Conservation (phyloP, 1,140 invertebrate genomes). For the Eubasilissa regina region DNA sequence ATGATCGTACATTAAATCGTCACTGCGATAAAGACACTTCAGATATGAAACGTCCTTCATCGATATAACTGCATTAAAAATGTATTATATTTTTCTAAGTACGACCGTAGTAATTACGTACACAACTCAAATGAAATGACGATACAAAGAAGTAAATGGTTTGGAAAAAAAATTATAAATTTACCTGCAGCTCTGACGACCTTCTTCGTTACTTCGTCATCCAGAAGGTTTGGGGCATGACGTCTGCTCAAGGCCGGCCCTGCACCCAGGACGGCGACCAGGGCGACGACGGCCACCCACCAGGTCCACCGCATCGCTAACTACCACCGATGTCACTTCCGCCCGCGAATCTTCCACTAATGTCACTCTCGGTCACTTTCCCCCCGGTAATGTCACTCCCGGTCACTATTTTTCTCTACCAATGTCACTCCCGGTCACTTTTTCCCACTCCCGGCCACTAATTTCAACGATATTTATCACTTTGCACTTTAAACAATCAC, state of each 20-base stretch:
- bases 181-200: constrained; percentile 49
- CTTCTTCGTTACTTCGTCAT: constrained; percentile 40
- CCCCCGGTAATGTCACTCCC: neutral
- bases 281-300: neutral
- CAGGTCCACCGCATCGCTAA: constrained; percentile 16
- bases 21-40: neutral
- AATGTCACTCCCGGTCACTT: constrained; percentile 2
- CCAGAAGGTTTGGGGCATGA: constrained; percentile 32
- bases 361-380: constrained; percentile 4
- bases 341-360: neutral
- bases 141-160: too few relatives aligned
- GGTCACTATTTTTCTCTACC: neutral
- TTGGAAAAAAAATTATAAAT: neutral
- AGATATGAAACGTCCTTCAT: constrained; percentile 3
- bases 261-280: neutral
- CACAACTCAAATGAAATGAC: too few relatives aligned
- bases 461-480: neutral
- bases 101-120: too few relatives aligned
- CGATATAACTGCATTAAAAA: neutral
- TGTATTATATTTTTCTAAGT: too few relatives aligned
- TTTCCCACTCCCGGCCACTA: constrained; percentile 1
- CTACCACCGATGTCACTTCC: neutral
- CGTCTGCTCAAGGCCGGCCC: constrained; percentile 1
- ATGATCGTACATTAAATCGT: neutral
- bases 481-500: neutral